Evolutionary conservation across 2,797 vertebrate species (phyloP), one percentile per base, ranked within the genome.

Genomic region (Poeciliopsis turneri): DNA sequence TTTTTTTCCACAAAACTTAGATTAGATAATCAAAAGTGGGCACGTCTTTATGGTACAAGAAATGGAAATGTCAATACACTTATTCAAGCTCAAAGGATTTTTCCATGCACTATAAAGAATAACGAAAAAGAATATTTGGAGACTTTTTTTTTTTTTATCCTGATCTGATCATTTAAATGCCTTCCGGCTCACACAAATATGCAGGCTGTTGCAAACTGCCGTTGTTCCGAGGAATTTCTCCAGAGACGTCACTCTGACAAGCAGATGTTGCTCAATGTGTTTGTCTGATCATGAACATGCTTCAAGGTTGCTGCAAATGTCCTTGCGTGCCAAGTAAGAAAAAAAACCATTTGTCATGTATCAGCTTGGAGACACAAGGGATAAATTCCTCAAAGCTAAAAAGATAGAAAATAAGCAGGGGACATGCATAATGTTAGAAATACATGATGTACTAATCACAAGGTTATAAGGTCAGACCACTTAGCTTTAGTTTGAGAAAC

Each of bases 211-310:
- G 74, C 72, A 80, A 76, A 74, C 72, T 86, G 81, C 45, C 43
- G 71, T 4, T 36, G 80, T 78, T 88, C 64, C 18, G 51, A 81
- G 77, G 82, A 83, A 39, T 78, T 66, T 74, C 49, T 68, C 78
- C 78, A 55, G 85, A 82, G 69, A 28, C 79, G 84, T 76, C 74
- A 28, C 72, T 82, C 25, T 3, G 64, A 61, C 74, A 69, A 88
- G 85, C 92, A 93, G 92, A 91, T 92, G 91, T 88, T 86, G 75
- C 68, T 78, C 87, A 87, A 88, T 83, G 80, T 75, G 55, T 89
- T 80, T 84, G 86, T 78, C 81, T 89, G 85, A 87, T 82, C 84
- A 86, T 90, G 61, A 77, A 81, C 79, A 76, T 86, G 84, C 92
- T 92, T 85, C 69, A 75, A 85, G 74, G 84, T 80, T 74, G 81